Conservation (phyloP, 2,888 invertebrate genomes). For the Drosophila pseudotakahashii region DNA sequence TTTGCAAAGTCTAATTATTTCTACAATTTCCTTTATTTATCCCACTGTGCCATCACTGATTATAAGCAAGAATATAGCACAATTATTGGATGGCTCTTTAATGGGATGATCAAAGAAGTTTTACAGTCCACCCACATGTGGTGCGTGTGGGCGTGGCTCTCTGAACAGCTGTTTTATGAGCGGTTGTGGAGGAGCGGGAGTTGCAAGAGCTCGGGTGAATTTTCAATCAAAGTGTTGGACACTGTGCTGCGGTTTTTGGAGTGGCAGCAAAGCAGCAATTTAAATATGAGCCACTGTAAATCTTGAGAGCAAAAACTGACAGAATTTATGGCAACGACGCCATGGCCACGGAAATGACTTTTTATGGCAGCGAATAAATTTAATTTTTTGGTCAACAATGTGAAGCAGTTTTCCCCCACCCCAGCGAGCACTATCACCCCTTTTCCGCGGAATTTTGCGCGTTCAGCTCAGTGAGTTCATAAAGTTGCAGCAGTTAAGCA, state of each 20-base stretch:
- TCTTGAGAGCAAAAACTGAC: constrained; percentile 73
- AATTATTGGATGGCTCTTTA: constrained; percentile 56
- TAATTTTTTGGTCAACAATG: constrained; percentile 79
- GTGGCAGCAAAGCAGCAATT: constrained; percentile 63
- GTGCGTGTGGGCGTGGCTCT: constrained; percentile 20
- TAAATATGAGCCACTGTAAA: constrained; percentile 77
- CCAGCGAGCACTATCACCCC: not conserved
- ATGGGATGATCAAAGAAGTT: constrained; percentile 51
- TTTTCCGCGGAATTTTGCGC: constrained; percentile 7
- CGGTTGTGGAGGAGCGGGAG: not conserved
- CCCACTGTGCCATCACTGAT: constrained; percentile 22
- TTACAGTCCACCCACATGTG: constrained; percentile 57
- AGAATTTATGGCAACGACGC: constrained; percentile 72
- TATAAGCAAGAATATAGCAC: constrained; percentile 62
- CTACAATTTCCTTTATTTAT: not conserved
- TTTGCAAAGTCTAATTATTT: not conserved
- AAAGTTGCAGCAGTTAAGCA: constrained; percentile 51
- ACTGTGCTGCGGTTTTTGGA: constrained; percentile 44
- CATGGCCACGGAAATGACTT: constrained; percentile 76
- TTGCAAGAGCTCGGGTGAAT: constrained; percentile 19
- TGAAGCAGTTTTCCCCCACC: constrained; percentile 41
- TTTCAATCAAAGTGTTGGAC: constrained; percentile 71
- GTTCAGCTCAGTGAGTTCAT: constrained; percentile 58
- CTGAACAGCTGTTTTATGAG: constrained; percentile 24
- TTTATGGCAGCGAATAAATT: constrained; percentile 79